Percentiles rank a stretch among this genome's conserved stretches.
These are phyloP conservation scores for Cactoblastis cactorum DNA, from an alignment of 2,888 invertebrate species.

Conservation along the genomic window DNA sequence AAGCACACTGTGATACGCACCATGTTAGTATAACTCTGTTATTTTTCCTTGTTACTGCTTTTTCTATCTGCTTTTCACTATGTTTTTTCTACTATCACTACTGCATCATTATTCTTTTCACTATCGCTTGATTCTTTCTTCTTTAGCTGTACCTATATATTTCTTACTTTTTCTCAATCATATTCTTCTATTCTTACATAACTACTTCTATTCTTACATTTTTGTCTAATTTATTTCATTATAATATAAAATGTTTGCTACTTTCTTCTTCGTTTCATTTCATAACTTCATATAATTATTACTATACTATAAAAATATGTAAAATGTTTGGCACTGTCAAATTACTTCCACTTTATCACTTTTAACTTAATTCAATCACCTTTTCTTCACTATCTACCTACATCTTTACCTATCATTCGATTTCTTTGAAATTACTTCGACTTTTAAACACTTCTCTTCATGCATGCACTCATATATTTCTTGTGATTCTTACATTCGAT, in stretches of 20 bases:
- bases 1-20: constrained; percentile 75
- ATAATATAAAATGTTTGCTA: constrained; percentile 19
- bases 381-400: neutral
- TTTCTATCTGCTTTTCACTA: constrained; percentile 6
- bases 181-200: constrained; percentile 13
- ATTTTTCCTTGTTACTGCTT: constrained; percentile 17
- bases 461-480: no score
- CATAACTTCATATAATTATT: constrained; percentile 15
- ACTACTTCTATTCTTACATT: constrained; percentile 18
- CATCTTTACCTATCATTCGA: neutral
- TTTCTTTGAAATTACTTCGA: neutral
- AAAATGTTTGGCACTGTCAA: constrained; percentile 1
- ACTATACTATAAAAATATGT: neutral
- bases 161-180: neutral
- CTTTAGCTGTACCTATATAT: constrained; percentile 1
- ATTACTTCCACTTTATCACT: constrained; percentile 5
- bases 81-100: constrained; percentile 15
- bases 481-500: no score
- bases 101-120: constrained; percentile 15
- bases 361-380: neutral
- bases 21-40: constrained; percentile 44
- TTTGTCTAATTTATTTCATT: constrained; percentile 16
- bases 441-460: no score
- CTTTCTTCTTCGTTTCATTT: constrained; percentile 41
- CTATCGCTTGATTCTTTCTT: constrained; percentile 12